Evolutionary conservation across 1,140 invertebrate species (phyloP), one percentile per base, ranked within the genome.

Genomic region (Portunus trituberculatus): DNA sequence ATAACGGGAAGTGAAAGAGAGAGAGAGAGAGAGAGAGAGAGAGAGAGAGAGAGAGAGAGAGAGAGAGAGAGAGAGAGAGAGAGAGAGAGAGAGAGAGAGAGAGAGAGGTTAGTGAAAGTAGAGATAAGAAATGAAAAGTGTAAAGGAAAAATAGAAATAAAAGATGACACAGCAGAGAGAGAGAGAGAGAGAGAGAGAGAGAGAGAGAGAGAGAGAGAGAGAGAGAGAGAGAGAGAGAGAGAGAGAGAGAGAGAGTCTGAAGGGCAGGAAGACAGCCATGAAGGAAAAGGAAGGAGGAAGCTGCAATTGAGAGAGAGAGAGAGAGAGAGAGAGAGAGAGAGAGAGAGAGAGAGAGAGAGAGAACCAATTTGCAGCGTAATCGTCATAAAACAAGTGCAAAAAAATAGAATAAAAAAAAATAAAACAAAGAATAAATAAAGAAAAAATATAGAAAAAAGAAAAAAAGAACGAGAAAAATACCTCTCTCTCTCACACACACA

Each of bases 181-280:
- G 12, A 59, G 52, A 59, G 52, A 59, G 20, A 20, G 12, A 59
- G 52, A 86, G 12, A 86, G n/a, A 86, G 83, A 86, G 83, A 86
- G 83, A 86, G 83, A 86, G 83, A 86, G 83, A 86, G 83, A 86
- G 83, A 86, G 83, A 86, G 83, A 86, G 83, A 86, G 83, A 86
- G 83, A 86, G 83, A 86, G 83, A 86, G 83, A 86, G 83, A 86
- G 83, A 86, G 83, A 86, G 83, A 86, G 83, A 86, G 83, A 86
- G 83, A 86, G 83, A 86, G 83, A 86, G 83, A 86, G 83, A 86
- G 83, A 86, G 83, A 86, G 83, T 25, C 12, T 12, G 83, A 86
- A 59, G 52, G 52, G 12, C 52, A 59, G 52, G 52, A 59, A 59
- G 52, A 59, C 12, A 59, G 20, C 52, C 52, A 59, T 59, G 12